phyloP scores from a whole-genome alignment of 53 echinoderm and acorn worm species.

The Zoroaster sp. region DNA sequence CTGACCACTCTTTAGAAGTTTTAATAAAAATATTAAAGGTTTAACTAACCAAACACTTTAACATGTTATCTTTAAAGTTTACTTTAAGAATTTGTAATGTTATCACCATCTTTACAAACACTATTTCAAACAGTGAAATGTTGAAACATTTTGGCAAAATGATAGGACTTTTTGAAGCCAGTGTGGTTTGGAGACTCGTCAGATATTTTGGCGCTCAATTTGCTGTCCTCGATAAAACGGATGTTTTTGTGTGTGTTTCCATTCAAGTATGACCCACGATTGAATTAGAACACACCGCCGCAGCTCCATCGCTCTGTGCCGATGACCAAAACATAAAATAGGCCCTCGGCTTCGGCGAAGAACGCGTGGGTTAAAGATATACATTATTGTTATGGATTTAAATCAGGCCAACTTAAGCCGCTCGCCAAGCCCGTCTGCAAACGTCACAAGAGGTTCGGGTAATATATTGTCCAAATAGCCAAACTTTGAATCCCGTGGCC shows the following conservation, averaged over 20 bases:
- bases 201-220: neutral
- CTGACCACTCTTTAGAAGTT: too few relatives aligned
- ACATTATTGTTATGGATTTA: neutral
- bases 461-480: neutral
- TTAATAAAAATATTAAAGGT: too few relatives aligned
- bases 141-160: too few relatives aligned
- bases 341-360: neutral
- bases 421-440: too few relatives aligned
- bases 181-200: neutral
- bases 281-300: neutral
- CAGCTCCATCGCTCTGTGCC: neutral
- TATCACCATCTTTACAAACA: too few relatives aligned
- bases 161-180: too few relatives aligned
- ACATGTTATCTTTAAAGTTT: too few relatives aligned
- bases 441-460: neutral
- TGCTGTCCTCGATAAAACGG: neutral
- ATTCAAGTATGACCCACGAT: neutral
- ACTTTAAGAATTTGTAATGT: too few relatives aligned
- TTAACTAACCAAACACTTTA: too few relatives aligned
- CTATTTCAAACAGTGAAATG: too few relatives aligned
- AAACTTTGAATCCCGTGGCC: neutral
- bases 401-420: neutral
- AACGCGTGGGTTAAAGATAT: neutral
- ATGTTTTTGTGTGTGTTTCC: constrained; percentile 49
- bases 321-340: neutral